phyloP scores from a whole-genome alignment of 35 echinoderm and acorn worm genomes.

The Anneissia japonica region DNA sequence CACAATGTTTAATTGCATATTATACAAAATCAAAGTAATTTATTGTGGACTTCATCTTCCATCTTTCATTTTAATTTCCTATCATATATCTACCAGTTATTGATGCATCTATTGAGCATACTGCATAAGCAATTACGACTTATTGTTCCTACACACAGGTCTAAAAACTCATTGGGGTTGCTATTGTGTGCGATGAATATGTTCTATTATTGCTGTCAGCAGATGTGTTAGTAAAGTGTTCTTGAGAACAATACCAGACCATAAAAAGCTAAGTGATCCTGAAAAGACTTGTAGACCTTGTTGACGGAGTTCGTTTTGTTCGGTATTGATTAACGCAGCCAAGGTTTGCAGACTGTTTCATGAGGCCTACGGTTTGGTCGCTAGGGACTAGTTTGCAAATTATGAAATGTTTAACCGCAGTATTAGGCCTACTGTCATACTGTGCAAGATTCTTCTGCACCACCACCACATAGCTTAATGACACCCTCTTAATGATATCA shows the following conservation, averaged over 20 bases:
- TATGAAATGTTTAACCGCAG: too few relatives aligned
- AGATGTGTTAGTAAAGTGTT: neutral
- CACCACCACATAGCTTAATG: too few relatives aligned
- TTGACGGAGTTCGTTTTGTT: neutral
- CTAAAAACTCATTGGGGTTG: neutral
- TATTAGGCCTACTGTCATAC: too few relatives aligned
- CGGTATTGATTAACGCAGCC: neutral
- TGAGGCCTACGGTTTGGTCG: neutral
- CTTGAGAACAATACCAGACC: neutral
- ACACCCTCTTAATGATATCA: too few relatives aligned
- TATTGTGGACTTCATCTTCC: neutral
- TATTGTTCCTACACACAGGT: neutral
- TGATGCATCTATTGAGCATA: neutral
- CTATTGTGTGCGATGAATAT: neutral
- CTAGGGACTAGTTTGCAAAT: too few relatives aligned
- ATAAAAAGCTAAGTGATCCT: neutral
- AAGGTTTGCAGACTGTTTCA: neutral
- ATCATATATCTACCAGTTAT: neutral
- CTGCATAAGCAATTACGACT: neutral
- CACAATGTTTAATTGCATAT: neutral
- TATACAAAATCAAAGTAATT: neutral
- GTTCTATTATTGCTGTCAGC: neutral
- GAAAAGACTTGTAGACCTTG: neutral
- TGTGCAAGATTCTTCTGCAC: too few relatives aligned
- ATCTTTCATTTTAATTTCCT: neutral